Evolutionary conservation across 2,888 invertebrate genomes (phyloP).

Genomic region (Stomorhina lunata): DNA sequence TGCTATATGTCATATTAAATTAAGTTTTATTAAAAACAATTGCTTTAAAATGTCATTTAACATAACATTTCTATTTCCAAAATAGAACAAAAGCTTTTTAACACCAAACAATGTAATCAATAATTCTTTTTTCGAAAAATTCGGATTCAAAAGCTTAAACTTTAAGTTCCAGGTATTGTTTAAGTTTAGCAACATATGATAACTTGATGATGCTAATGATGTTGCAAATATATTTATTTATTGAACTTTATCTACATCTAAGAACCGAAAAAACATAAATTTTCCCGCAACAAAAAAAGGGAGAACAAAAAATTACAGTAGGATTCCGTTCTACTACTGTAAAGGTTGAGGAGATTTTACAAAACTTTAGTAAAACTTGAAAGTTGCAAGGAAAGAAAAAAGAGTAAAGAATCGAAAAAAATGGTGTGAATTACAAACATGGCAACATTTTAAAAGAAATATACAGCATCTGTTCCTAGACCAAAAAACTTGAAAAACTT

Average conservation of each 20-base stretch:
- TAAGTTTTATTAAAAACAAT: constrained; percentile 34
- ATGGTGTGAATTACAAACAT: constrained; percentile 67
- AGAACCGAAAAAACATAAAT: constrained; percentile 44
- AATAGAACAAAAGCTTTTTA: constrained; percentile 39
- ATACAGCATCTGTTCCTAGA: constrained; percentile 59
- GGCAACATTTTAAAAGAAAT: constrained; percentile 45
- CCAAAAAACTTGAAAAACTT: constrained; percentile 12
- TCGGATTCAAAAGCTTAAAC: neutral
- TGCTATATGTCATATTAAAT: neutral
- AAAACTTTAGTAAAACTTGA: neutral
- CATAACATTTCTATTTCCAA: constrained; percentile 45
- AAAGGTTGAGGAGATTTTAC: neutral
- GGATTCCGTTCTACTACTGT: constrained; percentile 7
- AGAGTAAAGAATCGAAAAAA: constrained; percentile 34
- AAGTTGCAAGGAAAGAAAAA: neutral
- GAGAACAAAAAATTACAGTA: neutral
- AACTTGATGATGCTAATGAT: constrained; percentile 67
- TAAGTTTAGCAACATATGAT: constrained; percentile 31
- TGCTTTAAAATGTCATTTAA: constrained; percentile 39
- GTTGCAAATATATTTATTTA: constrained; percentile 69
- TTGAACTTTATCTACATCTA: constrained; percentile 67
- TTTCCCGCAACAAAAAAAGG: neutral
- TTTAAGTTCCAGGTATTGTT: constrained; percentile 7
- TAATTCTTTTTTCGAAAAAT: constrained; percentile 38
- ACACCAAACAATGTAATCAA: constrained; percentile 38